A percentile compares a stretch with the other conserved stretches of the same genome.
Evolutionary conservation across 2,113 vertebrate genomes (phyloP).

Genomic region (Oryzias javanicus): DNA sequence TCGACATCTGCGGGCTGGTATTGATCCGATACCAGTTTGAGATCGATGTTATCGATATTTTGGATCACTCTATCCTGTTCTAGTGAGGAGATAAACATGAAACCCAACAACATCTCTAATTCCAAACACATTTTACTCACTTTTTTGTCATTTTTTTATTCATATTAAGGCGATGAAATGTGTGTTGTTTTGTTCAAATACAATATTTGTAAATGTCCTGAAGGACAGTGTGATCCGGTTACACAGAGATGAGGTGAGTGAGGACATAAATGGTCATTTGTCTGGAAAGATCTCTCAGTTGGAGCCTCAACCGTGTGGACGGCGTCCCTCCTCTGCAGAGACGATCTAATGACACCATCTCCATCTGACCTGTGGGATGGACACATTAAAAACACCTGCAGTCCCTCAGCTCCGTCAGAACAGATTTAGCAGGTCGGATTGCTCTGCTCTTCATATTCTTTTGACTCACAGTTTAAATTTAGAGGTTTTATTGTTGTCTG

Average conservation of each 20-base stretch:
- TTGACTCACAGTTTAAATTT: neutral
- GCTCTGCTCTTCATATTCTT: neutral
- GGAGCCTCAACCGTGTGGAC: constrained; percentile 3
- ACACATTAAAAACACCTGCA: neutral
- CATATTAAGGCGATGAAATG: too few relatives aligned
- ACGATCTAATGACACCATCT: neutral
- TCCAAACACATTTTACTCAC: too few relatives aligned
- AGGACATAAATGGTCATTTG: neutral
- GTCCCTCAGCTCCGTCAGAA: neutral
- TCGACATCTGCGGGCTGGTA: too few relatives aligned
- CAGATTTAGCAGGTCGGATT: neutral
- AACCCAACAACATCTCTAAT: too few relatives aligned
- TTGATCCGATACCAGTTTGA: too few relatives aligned
- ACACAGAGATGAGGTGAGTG: neutral
- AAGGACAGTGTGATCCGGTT: too few relatives aligned
- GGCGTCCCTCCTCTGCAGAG: constrained; percentile 12
- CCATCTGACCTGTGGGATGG: neutral
- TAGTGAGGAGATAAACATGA: too few relatives aligned
- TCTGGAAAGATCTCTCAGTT: constrained; percentile 1
- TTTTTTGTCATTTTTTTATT: too few relatives aligned
- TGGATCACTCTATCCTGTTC: too few relatives aligned
- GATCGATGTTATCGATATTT: too few relatives aligned
- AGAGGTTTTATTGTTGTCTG: neutral
- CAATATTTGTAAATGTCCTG: too few relatives aligned
- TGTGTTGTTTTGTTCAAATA: too few relatives aligned